Evolutionary conservation across 2,113 vertebrate species (phyloP).

Genomic region (Dasyprocta punctata): DNA sequence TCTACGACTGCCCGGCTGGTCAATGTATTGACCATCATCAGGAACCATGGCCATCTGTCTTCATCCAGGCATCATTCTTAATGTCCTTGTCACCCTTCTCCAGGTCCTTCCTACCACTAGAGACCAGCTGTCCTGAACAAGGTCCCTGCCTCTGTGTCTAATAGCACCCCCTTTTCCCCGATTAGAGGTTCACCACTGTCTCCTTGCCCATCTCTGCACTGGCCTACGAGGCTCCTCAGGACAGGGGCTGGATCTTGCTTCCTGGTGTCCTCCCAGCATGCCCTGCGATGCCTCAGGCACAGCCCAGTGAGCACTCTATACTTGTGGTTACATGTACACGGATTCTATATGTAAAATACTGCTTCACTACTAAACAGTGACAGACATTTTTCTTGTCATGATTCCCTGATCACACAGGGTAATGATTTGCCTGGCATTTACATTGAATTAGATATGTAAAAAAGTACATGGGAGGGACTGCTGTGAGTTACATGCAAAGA

Average conservation of each 20-base stretch:
- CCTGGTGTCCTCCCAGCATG: neutral
- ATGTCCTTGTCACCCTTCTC: neutral
- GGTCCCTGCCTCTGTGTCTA: neutral
- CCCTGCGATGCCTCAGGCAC: neutral
- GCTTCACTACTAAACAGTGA: neutral
- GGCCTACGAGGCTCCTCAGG: neutral
- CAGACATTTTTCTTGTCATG: neutral
- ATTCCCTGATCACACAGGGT: neutral
- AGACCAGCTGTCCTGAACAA: neutral
- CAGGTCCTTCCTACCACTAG: neutral
- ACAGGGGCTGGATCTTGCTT: neutral
- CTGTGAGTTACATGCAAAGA: neutral
- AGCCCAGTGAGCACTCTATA: neutral
- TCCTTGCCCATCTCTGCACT: neutral
- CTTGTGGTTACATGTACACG: neutral
- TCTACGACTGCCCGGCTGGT: neutral
- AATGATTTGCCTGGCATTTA: neutral
- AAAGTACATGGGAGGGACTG: neutral
- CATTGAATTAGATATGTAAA: neutral
- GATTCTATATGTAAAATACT: neutral
- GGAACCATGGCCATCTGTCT: neutral
- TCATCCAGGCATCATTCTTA: neutral
- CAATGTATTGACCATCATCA: rapidly evolving
- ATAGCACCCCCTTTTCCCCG: neutral
- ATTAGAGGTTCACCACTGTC: rapidly evolving